Percentiles rank a stretch among this genome's conserved stretches.
phyloP scores from a whole-genome alignment of 2,797 vertebrate genomes.

The Erethizon dorsatum region DNA sequence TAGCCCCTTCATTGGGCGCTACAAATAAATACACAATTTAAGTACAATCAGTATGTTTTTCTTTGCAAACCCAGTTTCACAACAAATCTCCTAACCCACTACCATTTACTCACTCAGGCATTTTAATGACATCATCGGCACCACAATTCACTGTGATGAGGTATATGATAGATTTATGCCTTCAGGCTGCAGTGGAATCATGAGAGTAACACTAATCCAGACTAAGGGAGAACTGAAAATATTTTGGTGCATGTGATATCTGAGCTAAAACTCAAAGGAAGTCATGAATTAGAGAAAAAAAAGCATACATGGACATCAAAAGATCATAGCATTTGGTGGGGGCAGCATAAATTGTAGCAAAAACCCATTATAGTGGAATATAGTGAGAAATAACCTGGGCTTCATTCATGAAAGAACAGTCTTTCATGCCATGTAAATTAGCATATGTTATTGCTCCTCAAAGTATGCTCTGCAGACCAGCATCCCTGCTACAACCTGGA shows the following conservation, averaged over 20 bases:
- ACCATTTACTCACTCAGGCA: background rate
- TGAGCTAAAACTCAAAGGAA: background rate
- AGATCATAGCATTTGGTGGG: background rate
- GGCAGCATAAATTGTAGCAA: background rate
- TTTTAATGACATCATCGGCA: background rate
- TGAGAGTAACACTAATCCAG: background rate
- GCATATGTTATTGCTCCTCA: background rate
- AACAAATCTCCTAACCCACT: background rate
- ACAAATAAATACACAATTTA: constrained; percentile 40
- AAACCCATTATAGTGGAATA: background rate
- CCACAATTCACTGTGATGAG: background rate
- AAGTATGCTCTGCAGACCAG: background rate
- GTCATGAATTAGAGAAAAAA: background rate
- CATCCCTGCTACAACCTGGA: background rate
- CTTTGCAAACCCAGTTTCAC: background rate
- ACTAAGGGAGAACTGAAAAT: background rate
- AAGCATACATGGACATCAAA: background rate
- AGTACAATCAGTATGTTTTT: background rate
- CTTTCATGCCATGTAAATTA: background rate
- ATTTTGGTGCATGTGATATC: background rate
- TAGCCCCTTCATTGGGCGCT: background rate
- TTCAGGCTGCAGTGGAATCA: background rate
- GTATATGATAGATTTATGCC: background rate
- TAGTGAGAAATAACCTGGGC: background rate
- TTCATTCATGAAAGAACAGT: background rate